Evolutionary conservation across 2,888 invertebrate genomes (phyloP).

Genomic region (Phengaris arion): DNA sequence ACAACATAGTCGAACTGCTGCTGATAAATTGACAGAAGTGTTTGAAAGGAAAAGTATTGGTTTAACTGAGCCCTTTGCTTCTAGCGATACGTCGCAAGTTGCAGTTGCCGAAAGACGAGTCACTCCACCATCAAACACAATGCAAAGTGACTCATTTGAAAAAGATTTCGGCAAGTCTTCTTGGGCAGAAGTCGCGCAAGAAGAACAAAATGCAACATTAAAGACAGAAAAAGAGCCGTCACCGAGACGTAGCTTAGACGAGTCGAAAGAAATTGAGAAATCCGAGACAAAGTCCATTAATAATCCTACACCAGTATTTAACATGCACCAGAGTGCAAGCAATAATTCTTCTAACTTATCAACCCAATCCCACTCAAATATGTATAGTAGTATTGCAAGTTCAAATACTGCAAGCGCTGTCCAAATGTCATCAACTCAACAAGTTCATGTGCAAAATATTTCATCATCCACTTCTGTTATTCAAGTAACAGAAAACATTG

Average conservation of each 20-base stretch:
- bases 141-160: constrained; percentile 71
- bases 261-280: constrained; percentile 45
- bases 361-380: constrained; percentile 12
- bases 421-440: constrained; percentile 31
- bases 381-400: constrained; percentile 3
- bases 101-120: constrained; percentile 74
- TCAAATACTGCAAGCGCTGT: neutral
- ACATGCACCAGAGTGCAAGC: constrained; percentile 6
- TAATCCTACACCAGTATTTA: constrained; percentile 39
- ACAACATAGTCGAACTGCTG: constrained; percentile 59
- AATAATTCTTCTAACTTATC: constrained; percentile 2
- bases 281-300: constrained; percentile 45
- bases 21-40: constrained; percentile 72
- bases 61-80: constrained; percentile 57
- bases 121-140: constrained; percentile 59
- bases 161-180: constrained; percentile 68
- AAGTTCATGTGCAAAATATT: constrained; percentile 36
- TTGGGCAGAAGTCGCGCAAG: constrained; percentile 73
- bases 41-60: constrained; percentile 74
- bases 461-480: constrained; percentile 35
- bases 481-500: constrained; percentile 36
- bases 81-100: constrained; percentile 52
- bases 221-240: constrained; percentile 50
- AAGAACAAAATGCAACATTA: constrained; percentile 53
- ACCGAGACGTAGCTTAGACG: constrained; percentile 53